phyloP scores from a whole-genome alignment of 2,797 vertebrate species.

The Phalanger gymnotis region DNA sequence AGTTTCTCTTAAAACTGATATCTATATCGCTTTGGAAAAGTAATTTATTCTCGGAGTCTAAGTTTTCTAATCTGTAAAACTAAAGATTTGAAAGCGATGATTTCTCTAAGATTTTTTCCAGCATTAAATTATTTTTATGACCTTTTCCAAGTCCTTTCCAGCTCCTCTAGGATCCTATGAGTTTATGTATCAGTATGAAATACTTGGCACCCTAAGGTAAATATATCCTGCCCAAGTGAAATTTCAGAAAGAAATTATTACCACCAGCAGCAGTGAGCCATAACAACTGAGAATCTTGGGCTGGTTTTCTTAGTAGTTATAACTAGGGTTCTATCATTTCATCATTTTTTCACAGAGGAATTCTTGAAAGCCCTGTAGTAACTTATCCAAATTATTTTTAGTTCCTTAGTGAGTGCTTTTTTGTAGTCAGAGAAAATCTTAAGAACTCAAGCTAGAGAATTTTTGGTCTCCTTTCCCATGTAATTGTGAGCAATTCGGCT shows the following conservation, averaged over 20 bases:
- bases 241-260: not conserved
- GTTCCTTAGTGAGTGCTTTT: slow-evolving; percentile 34
- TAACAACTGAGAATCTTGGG: not conserved
- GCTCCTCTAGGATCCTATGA: not conserved
- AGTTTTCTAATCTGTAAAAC: not conserved
- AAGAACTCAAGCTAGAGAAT: slow-evolving; percentile 35
- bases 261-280: not conserved
- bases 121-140: not conserved
- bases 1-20: not conserved
- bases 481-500: slow-evolving; percentile 57
- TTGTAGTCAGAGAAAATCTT: slow-evolving; percentile 59
- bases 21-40: not conserved
- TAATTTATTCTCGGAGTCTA: not conserved
- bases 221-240: not conserved
- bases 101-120: not conserved
- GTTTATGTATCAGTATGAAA: not conserved
- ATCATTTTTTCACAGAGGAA: not conserved
- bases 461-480: slow-evolving; percentile 45
- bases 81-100: not conserved
- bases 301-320: not conserved
- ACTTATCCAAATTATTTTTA: slow-evolving; percentile 49
- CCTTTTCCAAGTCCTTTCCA: not conserved
- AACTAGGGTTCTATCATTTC: not conserved
- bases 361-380: slow-evolving; percentile 20
- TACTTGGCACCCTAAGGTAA: not conserved